Conservation (phyloP, 2,113 vertebrate genomes). For the Clarias gariepinus region DNA sequence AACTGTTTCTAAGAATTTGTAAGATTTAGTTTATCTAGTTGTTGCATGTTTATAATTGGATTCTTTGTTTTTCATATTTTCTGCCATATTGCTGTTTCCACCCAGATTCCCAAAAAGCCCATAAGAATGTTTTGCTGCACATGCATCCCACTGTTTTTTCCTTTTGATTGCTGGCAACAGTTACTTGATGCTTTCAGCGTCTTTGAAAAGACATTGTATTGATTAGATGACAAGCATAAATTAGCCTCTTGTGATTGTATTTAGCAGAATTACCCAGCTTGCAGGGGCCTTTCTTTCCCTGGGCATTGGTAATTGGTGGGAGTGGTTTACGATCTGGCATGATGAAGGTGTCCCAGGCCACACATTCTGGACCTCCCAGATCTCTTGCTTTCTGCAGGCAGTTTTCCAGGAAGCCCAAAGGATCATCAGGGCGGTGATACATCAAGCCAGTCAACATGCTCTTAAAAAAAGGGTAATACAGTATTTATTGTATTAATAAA, state of each 20-base stretch:
- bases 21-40: background rate
- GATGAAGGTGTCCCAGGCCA: conserved; percentile 71
- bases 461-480: conserved; percentile 47
- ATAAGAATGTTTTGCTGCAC: background rate
- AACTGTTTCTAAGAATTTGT: background rate
- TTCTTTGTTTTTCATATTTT: background rate
- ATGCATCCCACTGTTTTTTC: background rate
- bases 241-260: background rate
- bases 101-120: background rate
- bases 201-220: background rate
- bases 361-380: conserved; percentile 63
- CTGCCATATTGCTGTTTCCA: background rate
- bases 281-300: conserved; percentile 59
- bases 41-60: background rate
- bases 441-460: conserved; percentile 73
- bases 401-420: conserved; percentile 64
- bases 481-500: background rate
- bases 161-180: background rate
- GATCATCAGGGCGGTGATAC: conserved; percentile 70
- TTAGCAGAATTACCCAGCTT: conserved; percentile 53
- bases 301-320: conserved; percentile 55
- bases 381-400: conserved; percentile 68
- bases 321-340: conserved; percentile 55
- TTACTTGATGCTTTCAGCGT: background rate
- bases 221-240: background rate